These are phyloP conservation scores for Norana najaformis DNA, from an alignment of 2,888 invertebrate species.

Conservation along the genomic window DNA sequence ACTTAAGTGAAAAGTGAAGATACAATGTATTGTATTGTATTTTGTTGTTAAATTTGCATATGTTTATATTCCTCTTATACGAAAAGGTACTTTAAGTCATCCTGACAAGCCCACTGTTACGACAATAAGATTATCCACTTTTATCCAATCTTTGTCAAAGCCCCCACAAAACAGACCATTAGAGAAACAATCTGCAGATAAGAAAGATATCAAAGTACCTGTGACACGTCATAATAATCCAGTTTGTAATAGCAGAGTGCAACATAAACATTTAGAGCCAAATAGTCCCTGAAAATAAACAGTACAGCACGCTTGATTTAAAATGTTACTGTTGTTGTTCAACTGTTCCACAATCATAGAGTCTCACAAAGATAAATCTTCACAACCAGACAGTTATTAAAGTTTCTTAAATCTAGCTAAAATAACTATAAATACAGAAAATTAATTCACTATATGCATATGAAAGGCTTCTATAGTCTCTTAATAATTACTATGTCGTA, in stretches of 20 bases:
- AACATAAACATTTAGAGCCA: constrained; percentile 94
- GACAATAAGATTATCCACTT: no score
- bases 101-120: background rate
- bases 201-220: constrained; percentile 64
- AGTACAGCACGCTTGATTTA: background rate
- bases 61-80: no score
- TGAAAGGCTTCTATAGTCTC: background rate
- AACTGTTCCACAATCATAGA: background rate
- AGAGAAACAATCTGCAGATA: background rate
- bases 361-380: background rate
- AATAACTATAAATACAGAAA: background rate
- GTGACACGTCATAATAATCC: constrained; percentile 96
- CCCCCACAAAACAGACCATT: background rate
- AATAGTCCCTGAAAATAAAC: constrained; percentile 72
- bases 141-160: no score
- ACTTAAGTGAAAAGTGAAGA: background rate
- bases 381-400: background rate
- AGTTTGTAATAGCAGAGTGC: constrained; percentile 97
- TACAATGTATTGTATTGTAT: background rate
- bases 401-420: constrained; percentile 9
- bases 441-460: background rate
- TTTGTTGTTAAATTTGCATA: background rate
- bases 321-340: background rate
- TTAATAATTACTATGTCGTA: background rate
- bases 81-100: background rate